A percentile compares a stretch with the other conserved stretches of the same genome.
phyloP scores from a whole-genome alignment of 2,888 invertebrate genomes.

The Andrena dorsata region DNA sequence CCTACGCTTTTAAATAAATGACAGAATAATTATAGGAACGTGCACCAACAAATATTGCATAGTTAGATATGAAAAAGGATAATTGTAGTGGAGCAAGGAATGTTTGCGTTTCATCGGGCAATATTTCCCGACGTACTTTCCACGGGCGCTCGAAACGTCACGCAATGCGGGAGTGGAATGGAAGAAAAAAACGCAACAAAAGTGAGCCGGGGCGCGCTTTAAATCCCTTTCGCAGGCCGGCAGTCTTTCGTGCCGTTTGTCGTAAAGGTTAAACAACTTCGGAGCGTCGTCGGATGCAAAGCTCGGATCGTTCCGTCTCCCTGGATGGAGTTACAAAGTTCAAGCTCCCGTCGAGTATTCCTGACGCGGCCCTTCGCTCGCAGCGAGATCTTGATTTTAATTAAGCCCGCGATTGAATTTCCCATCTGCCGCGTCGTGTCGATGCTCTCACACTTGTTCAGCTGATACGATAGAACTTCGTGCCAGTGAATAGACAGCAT shows the following conservation, averaged over 20 bases:
- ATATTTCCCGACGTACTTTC: neutral
- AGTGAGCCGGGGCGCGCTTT: constrained; percentile 2
- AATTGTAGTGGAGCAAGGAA: neutral
- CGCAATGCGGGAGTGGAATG: neutral
- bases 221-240: constrained; percentile 29
- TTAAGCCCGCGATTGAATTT: constrained; percentile 34
- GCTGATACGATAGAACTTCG: neutral
- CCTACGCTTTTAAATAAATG: too few species aligned
- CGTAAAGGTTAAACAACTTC: constrained; percentile 39
- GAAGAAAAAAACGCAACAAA: neutral
- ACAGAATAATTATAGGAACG: neutral
- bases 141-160: neutral
- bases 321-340: neutral
- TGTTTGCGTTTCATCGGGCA: constrained; percentile 18
- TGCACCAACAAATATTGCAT: neutral
- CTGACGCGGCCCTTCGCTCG: constrained; percentile 5
- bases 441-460: neutral
- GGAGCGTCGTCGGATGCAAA: constrained; percentile 30
- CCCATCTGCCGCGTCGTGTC: neutral
- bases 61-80: neutral
- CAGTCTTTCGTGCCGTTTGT: constrained; percentile 34
- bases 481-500: neutral
- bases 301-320: constrained; percentile 33
- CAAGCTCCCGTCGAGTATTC: constrained; percentile 13
- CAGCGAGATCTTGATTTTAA: constrained; percentile 37